Evolutionary conservation across 2,113 vertebrate species (phyloP).

Genomic region (Puntigrus tetrazona): DNA sequence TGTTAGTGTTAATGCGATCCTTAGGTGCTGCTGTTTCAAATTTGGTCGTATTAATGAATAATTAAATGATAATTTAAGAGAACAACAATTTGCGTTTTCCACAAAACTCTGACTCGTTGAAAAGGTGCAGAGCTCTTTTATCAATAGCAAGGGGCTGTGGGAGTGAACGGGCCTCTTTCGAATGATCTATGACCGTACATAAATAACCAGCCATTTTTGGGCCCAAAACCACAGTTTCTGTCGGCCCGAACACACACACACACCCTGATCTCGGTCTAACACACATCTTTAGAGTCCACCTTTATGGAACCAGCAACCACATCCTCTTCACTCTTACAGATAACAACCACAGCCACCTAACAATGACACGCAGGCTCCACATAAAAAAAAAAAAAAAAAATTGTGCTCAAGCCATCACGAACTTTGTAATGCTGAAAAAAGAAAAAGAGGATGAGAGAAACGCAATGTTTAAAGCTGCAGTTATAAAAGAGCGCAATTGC

Average conservation of each 20-base stretch:
- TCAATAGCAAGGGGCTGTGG: conserved; percentile 5
- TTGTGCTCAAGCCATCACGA: neutral
- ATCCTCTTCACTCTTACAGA: conserved; percentile 76
- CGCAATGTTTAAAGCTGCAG: neutral
- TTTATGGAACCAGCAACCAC: conserved; percentile 70
- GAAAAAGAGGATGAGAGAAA: neutral
- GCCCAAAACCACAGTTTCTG: conserved; percentile 17
- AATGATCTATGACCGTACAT: conserved; percentile 47
- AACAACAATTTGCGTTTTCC: neutral
- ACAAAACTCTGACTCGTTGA: neutral
- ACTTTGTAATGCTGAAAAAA: neutral
- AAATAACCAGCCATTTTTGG: conserved; percentile 30
- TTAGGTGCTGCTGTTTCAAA: neutral
- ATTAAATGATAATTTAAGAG: neutral
- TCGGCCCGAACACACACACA: conserved; percentile 30
- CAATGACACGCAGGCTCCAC: neutral
- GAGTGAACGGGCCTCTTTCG: conserved; percentile 11
- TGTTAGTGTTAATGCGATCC: conserved; percentile 7
- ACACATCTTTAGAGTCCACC: conserved; percentile 39
- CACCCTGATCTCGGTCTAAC: conserved; percentile 52
- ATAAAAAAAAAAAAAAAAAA: neutral
- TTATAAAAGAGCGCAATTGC: neutral
- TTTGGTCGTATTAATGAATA: neutral
- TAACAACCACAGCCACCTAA: conserved; percentile 59
- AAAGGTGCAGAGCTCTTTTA: neutral